Conservation (phyloP, 2,888 invertebrate species). For the Synanthedon andrenaeformis region DNA sequence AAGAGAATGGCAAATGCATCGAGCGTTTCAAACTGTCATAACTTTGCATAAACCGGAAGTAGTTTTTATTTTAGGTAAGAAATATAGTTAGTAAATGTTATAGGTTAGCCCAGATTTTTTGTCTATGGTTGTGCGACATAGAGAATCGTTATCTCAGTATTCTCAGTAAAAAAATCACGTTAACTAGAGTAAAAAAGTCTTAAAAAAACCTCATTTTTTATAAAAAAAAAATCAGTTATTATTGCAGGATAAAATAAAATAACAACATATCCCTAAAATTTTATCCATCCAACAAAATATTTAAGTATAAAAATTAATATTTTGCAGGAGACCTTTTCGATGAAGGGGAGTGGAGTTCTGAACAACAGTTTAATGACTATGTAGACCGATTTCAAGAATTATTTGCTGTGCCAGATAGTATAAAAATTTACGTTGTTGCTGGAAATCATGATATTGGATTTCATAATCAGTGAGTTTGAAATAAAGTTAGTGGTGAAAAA, state of each 20-base stretch:
- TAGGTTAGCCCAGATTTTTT: neutral
- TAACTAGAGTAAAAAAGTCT: too few species aligned
- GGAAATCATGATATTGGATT: constrained; percentile 99
- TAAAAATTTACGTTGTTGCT: constrained; percentile 79
- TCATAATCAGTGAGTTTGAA: constrained; percentile 82
- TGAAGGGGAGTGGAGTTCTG: constrained; percentile 89
- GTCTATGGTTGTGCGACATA: neutral
- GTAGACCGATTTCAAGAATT: constrained; percentile 82
- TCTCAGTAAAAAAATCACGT: too few species aligned
- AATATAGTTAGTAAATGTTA: neutral
- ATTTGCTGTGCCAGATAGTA: constrained; percentile 77
- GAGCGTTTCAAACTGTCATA: constrained; percentile 88
- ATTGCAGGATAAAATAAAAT: too few species aligned
- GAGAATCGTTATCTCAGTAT: neutral
- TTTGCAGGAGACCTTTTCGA: constrained; percentile 91
- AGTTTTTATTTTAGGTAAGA: constrained; percentile 87
- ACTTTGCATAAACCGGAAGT: constrained; percentile 84
- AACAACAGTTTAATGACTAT: constrained; percentile 82
- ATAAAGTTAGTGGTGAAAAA: neutral
- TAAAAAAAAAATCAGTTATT: too few species aligned
- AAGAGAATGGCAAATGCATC: constrained; percentile 98
- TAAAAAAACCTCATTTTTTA: too few species aligned
- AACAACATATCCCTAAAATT: too few species aligned
- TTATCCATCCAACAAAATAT: too few species aligned
- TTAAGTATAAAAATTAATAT: neutral